Evolutionary conservation across 2,797 vertebrate genomes (phyloP).

Genomic region (Odontamblyopus rebecca): DNA sequence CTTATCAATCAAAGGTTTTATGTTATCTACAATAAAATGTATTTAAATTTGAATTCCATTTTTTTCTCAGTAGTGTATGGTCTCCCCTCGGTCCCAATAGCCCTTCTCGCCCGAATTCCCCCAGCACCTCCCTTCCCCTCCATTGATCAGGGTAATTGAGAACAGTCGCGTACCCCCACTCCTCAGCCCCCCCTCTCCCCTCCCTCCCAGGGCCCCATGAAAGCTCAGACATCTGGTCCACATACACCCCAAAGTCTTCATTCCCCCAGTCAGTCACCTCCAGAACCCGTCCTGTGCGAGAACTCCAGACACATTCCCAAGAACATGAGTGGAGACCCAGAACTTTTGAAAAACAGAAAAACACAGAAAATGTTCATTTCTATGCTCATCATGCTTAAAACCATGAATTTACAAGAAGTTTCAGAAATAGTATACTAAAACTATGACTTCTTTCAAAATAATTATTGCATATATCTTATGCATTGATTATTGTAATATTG

Average conservation of each 20-base stretch:
- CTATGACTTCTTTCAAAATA: no score
- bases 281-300: conserved; percentile 52
- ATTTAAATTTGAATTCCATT: neutral
- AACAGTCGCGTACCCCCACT: conserved; percentile 76
- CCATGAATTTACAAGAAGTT: neutral
- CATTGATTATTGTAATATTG: no score
- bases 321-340: conserved; percentile 50
- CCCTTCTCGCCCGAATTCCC: conserved; percentile 28
- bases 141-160: conserved; percentile 86
- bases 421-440: neutral
- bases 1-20: neutral
- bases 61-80: conserved; percentile 24
- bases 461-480: no score
- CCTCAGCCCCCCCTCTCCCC: conserved; percentile 16
- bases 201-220: conserved; percentile 50
- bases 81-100: conserved; percentile 13
- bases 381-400: neutral
- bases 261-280: conserved; percentile 54
- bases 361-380: neutral
- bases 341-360: conserved; percentile 3
- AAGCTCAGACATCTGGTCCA: conserved; percentile 87
- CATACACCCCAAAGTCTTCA: conserved; percentile 76
- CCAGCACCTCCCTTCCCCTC: conserved; percentile 28
- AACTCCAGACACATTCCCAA: conserved; percentile 63
- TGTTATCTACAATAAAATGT: neutral